Conservation (phyloP, 2,888 invertebrate species). For the Anthrax anthrax region DNA sequence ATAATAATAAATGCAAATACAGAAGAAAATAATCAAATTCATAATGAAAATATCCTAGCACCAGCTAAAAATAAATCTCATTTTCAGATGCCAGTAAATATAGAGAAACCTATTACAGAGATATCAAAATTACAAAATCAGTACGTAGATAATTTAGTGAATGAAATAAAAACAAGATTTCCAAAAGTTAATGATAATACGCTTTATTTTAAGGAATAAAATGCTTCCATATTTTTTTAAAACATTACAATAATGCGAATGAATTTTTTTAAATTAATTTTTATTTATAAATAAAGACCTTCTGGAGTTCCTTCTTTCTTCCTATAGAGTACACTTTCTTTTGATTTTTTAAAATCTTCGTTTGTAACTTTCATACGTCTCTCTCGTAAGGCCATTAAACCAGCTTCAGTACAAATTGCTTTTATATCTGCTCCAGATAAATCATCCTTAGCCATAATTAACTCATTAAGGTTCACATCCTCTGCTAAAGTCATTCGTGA, state of each 20-base stretch:
- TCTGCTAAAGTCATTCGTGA: conserved; percentile 96
- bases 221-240: no score
- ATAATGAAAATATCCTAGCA: not conserved
- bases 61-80: conserved; percentile 10
- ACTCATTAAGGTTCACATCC: conserved; percentile 92
- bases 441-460: conserved; percentile 99
- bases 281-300: conserved; percentile 82
- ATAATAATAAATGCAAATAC: conserved; percentile 10
- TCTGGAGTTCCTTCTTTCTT: conserved; percentile 99
- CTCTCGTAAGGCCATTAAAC: conserved; percentile 92
- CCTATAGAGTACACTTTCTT: conserved; percentile 96
- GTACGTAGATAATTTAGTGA: conserved; percentile 16
- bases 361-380: conserved; percentile 99
- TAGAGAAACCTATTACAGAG: conserved; percentile 1
- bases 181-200: conserved; percentile 8
- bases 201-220: not conserved
- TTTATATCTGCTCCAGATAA: conserved; percentile 94
- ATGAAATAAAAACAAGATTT: conserved; percentile 10
- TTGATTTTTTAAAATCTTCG: conserved; percentile 98
- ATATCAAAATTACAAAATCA: conserved; percentile 15
- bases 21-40: not conserved
- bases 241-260: not conserved
- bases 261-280: conserved; percentile 10
- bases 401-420: conserved; percentile 99
- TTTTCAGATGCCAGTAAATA: conserved; percentile 2